Evolutionary conservation across 1,140 invertebrate genomes (phyloP), one percentile per base, ranked within the genome.

Genomic region (Alviniconcha marisindica): DNA sequence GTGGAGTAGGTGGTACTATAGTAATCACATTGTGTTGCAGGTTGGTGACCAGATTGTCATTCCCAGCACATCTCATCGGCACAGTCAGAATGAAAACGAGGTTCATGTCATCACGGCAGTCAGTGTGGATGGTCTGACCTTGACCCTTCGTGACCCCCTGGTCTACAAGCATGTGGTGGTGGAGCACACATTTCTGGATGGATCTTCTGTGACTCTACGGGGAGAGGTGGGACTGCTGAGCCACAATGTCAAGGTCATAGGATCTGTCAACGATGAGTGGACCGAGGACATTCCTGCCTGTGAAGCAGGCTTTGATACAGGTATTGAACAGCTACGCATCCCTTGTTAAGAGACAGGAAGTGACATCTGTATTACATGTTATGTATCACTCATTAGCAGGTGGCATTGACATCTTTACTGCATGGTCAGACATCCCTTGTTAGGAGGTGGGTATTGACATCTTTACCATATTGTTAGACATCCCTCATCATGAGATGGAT

Each of bases 151-250:
- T 10, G 66, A 84, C 38, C 31, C 88, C 54, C 84, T 93, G n/a
- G 66, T 54, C 0, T 90, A 89, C 78, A 74, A 84, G 33, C 91
- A 92, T 85, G 31, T 90, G 1, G 87, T 86, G 7, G 85, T 87
- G 1, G 73, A 71, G 3, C 88, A 87, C 66, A 90, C 83, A 0
- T 86, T 84, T 31, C 81, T 80, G 63, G 88, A 86, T 28, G 38
- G 82, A 15, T 33, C 77, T 14, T 54, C 33, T 0, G 86, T 92
- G 15, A 87, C 92, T 44, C 89, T 89, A 44, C 33, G 90, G 56
- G 92, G 91, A 2, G 92, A 92, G 83, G 92, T 93, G 18, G 92
- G 89, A 4, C 78, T 91, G 24, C 85, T 93, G n/a, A 90, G 91
- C 0, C 87, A 88, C 56, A 92, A 92, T 77, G 87, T 93, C 7